These are phyloP conservation scores for Clistopyga incitator DNA, from an alignment of 2,888 invertebrate species.

Conservation along the genomic window DNA sequence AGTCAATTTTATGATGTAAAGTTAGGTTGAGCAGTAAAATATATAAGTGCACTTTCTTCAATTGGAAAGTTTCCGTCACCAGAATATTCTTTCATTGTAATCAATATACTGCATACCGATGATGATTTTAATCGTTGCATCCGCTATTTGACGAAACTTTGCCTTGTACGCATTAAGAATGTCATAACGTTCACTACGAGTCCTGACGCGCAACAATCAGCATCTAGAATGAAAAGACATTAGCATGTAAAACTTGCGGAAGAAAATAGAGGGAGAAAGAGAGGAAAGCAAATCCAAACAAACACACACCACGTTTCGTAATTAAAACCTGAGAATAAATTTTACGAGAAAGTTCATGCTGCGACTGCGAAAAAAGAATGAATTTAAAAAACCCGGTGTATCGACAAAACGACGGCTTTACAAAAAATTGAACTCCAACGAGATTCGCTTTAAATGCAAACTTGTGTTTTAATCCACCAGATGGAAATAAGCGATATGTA, in stretches of 20 bases:
- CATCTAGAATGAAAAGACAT: conserved; percentile 48
- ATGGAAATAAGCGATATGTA: conserved; percentile 23
- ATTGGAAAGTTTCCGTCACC: background rate
- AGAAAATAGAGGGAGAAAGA: conserved; percentile 23
- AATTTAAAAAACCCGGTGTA: background rate
- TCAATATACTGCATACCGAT: background rate
- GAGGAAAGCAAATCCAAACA: conserved; percentile 23
- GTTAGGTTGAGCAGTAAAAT: background rate
- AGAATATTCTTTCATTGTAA: background rate
- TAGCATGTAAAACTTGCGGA: conserved; percentile 49
- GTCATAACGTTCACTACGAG: background rate
- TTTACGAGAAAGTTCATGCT: conserved; percentile 23
- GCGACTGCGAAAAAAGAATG: conserved; percentile 25
- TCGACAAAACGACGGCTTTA: background rate
- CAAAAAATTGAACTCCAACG: conserved; percentile 16
- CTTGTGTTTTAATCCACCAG: conserved; percentile 26
- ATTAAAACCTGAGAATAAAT: conserved; percentile 45
- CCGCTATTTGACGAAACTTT: conserved; percentile 39
- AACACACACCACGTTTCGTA: conserved; percentile 31
- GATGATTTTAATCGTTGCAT: conserved; percentile 30
- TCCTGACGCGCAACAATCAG: conserved; percentile 33
- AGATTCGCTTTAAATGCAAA: conserved; percentile 31
- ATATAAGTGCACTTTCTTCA: background rate
- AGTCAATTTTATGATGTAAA: no score
- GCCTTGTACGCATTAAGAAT: conserved; percentile 41